phyloP scores from a whole-genome alignment of 2,797 vertebrate species.

The Catharus ustulatus region DNA sequence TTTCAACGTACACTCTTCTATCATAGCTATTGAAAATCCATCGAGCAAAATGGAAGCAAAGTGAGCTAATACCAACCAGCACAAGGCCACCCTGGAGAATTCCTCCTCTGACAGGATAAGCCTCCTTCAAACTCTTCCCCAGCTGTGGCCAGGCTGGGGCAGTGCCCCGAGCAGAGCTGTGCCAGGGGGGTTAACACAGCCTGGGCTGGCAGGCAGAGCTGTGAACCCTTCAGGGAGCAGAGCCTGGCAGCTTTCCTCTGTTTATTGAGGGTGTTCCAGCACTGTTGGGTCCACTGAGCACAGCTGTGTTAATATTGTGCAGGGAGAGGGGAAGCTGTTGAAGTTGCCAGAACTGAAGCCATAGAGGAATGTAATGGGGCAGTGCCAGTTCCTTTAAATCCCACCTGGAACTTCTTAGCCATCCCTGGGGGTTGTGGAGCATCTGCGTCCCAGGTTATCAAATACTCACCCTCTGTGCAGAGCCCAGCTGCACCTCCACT shows the following conservation, averaged over 20 bases:
- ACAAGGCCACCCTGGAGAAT: background rate
- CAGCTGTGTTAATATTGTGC: background rate
- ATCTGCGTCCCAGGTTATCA: background rate
- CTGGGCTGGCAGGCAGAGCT: background rate
- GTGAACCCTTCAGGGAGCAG: background rate
- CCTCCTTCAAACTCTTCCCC: too few relatives aligned
- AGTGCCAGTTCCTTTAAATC: slow-evolving; percentile 24
- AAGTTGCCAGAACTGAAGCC: background rate
- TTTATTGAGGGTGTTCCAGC: background rate
- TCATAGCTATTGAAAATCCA: background rate
- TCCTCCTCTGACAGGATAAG: background rate
- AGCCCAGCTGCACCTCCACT: background rate
- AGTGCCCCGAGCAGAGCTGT: background rate
- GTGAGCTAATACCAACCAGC: background rate
- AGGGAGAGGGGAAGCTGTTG: background rate
- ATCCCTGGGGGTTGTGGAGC: background rate
- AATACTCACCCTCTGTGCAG: accelerated
- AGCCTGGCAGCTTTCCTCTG: slow-evolving; percentile 5
- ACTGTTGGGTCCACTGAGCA: background rate
- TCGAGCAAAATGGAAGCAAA: background rate
- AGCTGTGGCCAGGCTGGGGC: background rate
- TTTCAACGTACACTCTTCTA: background rate
- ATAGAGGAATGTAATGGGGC: background rate
- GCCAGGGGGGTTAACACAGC: background rate
- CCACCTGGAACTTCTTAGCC: background rate